phyloP scores from a whole-genome alignment of 2,113 vertebrate species.

The Taxidea taxus region DNA sequence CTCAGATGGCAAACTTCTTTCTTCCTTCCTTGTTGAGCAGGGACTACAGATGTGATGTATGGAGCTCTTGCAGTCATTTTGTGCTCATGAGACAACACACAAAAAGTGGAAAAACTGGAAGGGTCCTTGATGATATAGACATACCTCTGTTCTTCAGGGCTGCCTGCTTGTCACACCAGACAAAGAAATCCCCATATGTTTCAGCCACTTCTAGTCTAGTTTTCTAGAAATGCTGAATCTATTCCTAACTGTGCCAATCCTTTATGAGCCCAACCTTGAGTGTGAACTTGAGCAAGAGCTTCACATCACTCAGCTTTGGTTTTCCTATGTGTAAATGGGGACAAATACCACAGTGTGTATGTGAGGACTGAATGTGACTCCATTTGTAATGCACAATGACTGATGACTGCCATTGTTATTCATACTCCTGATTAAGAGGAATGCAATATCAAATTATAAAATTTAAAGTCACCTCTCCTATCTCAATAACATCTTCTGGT shows the following conservation, averaged over 20 bases:
- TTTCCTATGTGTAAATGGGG: background rate
- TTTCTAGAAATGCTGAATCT: background rate
- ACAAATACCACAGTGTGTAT: background rate
- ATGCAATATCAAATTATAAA: background rate
- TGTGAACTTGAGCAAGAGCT: background rate
- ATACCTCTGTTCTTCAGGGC: no score
- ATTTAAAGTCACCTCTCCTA: background rate
- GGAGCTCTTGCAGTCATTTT: background rate
- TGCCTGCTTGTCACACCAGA: background rate
- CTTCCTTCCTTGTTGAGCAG: background rate
- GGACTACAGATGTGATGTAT: background rate
- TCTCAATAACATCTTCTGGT: background rate
- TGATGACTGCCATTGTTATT: background rate
- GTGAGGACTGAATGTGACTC: background rate
- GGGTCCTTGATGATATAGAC: background rate
- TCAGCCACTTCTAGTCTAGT: background rate
- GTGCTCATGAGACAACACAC: background rate
- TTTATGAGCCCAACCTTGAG: no score
- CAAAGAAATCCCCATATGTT: background rate
- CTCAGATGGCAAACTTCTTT: background rate
- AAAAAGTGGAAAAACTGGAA: background rate
- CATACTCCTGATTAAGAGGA: background rate
- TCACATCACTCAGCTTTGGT: background rate
- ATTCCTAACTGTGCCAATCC: background rate
- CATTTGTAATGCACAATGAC: background rate